A percentile compares a stretch with the other conserved stretches of the same genome.
These are phyloP conservation scores for Coccyzus lansbergi DNA, from an alignment of 2,797 vertebrate species.

Conservation along the genomic window DNA sequence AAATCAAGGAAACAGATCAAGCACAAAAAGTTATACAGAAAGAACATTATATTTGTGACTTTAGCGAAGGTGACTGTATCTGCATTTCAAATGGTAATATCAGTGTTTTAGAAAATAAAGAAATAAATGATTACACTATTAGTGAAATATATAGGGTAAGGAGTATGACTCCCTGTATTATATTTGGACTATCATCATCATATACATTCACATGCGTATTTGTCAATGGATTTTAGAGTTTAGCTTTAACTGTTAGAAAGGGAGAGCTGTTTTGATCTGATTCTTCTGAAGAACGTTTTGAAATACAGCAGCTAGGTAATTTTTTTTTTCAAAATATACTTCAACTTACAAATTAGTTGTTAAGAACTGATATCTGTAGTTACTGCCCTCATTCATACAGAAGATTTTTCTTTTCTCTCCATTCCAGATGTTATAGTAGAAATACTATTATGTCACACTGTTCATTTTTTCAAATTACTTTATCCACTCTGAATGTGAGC, in stretches of 20 bases:
- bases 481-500: accelerated
- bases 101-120: background rate
- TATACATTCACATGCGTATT: background rate
- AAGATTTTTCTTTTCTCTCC: background rate
- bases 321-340: background rate
- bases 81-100: background rate
- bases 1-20: background rate
- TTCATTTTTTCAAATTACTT: background rate
- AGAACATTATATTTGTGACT: background rate
- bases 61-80: background rate
- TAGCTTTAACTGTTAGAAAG: background rate
- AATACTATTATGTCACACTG: accelerated
- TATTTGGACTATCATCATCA: background rate
- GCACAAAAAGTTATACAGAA: background rate
- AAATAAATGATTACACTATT: background rate
- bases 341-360: background rate
- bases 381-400: background rate
- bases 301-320: background rate
- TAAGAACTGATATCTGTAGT: background rate
- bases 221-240: background rate
- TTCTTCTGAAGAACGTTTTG: background rate
- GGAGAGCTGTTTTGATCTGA: background rate
- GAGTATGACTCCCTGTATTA: background rate
- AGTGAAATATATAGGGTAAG: background rate
- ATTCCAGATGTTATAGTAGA: background rate